Evolutionary conservation across 2,113 vertebrate species (phyloP).

Genomic region (Tragulus kanchil): DNA sequence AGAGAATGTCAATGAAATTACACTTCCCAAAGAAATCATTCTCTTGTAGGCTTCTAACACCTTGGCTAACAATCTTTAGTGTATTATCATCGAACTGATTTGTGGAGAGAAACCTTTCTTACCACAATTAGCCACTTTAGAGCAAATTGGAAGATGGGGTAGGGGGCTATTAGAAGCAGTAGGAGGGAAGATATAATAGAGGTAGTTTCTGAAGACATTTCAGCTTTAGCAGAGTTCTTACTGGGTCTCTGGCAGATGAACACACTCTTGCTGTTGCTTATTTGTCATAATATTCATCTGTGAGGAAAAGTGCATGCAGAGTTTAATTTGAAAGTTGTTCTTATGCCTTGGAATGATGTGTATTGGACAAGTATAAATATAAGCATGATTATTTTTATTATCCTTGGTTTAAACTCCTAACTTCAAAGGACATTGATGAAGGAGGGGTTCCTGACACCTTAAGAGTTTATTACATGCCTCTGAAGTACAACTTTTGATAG

Average conservation of each 20-base stretch:
- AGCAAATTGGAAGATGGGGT: conserved; percentile 38
- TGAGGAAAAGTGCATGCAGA: conserved; percentile 46
- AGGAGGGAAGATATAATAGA: background rate
- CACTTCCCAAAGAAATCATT: conserved; percentile 53
- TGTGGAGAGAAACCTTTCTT: background rate
- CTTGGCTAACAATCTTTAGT: background rate
- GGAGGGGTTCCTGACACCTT: conserved; percentile 54
- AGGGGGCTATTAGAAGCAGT: background rate
- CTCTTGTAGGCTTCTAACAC: conserved; percentile 18
- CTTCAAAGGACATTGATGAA: conserved; percentile 71
- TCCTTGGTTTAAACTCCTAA: conserved; percentile 58
- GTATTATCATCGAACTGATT: background rate
- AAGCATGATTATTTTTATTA: conserved; percentile 74
- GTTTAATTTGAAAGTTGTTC: conserved; percentile 68
- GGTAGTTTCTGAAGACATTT: conserved; percentile 25
- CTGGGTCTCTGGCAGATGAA: conserved; percentile 26
- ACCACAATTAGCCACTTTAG: conserved; percentile 9
- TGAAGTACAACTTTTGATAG: conserved; percentile 64
- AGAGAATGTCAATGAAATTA: conserved; percentile 51
- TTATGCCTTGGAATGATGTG: conserved; percentile 30
- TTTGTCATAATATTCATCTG: conserved; percentile 55
- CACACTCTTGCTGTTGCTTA: background rate
- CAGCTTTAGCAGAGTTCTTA: conserved; percentile 27
- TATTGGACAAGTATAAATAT: conserved; percentile 54
- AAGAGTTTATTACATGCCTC: conserved; percentile 48